phyloP scores from a whole-genome alignment of 2,113 vertebrate genomes.

The Chloropsis cyanopogon region DNA sequence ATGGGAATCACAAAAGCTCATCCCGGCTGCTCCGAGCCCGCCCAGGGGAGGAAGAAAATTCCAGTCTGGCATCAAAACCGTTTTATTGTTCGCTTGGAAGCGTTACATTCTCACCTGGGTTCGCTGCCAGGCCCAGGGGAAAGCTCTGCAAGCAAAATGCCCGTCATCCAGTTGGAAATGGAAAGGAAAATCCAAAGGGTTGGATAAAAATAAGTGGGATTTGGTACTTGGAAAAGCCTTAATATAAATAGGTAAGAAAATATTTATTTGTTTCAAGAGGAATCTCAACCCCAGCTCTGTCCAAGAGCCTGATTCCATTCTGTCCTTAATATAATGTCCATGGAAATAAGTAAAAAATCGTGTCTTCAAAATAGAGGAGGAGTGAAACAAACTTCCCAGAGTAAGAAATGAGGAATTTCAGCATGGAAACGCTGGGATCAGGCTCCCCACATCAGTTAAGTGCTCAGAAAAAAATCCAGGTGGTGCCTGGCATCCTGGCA shows the following conservation, averaged over 20 bases:
- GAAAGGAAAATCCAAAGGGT: not conserved
- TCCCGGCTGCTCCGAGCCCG: rapidly evolving
- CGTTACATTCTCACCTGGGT: not conserved
- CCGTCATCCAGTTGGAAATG: not conserved
- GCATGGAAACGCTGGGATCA: not conserved
- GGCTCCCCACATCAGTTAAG: not conserved
- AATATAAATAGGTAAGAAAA: conserved; percentile 51
- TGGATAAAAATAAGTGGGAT: not conserved
- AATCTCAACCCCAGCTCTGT: conserved; percentile 45
- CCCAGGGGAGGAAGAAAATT: too few species aligned
- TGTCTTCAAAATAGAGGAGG: not conserved
- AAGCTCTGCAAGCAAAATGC: not conserved
- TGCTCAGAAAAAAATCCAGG: not conserved
- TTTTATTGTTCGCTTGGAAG: not conserved
- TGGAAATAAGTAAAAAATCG: not conserved
- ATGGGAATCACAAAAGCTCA: not conserved
- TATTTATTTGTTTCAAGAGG: conserved; percentile 40
- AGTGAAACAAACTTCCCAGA: not conserved
- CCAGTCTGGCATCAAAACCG: not conserved
- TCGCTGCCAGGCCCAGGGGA: not conserved
- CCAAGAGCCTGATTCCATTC: not conserved
- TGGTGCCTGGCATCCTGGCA: not conserved
- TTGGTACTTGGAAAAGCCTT: not conserved
- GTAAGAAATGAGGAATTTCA: not conserved
- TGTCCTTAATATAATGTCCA: not conserved